phyloP scores from a whole-genome alignment of 2,797 vertebrate species.

The Balearica regulorum region DNA sequence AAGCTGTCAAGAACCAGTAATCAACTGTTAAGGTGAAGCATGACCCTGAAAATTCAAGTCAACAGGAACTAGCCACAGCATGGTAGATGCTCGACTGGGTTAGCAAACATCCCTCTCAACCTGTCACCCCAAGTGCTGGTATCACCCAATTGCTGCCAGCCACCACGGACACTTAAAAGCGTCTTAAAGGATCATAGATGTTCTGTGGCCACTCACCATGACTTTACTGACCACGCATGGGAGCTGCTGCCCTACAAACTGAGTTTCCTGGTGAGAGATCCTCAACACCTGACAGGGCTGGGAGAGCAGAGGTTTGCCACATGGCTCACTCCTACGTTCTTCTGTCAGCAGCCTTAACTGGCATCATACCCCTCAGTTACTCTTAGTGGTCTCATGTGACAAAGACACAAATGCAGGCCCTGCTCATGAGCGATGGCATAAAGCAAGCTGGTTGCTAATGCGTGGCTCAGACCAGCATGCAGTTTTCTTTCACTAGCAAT shows the following conservation, averaged over 20 bases:
- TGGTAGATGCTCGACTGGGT: neutral
- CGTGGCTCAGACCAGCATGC: neutral
- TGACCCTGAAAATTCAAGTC: neutral
- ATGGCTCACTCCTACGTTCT: rapidly evolving
- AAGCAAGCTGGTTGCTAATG: neutral
- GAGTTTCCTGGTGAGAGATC: neutral
- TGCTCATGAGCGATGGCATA: neutral
- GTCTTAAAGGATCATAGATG: neutral
- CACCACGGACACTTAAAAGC: neutral
- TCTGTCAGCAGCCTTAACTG: neutral
- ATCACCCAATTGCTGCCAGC: neutral
- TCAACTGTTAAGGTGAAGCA: neutral
- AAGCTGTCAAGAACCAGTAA: neutral
- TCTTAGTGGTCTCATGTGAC: neutral
- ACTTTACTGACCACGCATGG: rapidly evolving
- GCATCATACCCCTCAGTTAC: neutral
- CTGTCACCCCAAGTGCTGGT: neutral
- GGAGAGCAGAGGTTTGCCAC: neutral
- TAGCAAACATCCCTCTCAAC: neutral
- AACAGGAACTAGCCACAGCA: neutral
- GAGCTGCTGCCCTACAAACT: neutral
- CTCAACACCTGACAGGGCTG: neutral
- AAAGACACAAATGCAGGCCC: neutral
- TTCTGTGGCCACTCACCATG: neutral
- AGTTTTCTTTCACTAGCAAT: neutral